These are phyloP conservation scores for Felis chaus DNA, from an alignment of 2,113 vertebrate genomes.

Conservation along the genomic window DNA sequence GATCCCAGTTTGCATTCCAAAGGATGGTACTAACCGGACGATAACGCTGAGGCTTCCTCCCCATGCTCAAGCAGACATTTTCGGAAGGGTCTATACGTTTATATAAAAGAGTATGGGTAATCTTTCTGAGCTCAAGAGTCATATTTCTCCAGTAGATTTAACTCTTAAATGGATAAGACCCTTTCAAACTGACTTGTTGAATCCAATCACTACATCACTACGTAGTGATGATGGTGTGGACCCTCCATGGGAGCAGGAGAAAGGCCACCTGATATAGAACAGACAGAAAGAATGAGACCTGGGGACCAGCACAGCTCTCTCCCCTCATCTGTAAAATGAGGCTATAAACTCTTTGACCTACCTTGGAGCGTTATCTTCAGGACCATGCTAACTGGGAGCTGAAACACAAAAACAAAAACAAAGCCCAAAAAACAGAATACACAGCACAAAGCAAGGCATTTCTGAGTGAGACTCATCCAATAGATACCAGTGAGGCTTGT, in stretches of 20 bases:
- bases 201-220: not conserved
- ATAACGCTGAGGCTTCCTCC: not conserved
- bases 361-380: not conserved
- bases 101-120: not conserved
- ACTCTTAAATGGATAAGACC: not conserved
- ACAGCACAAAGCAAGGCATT: not conserved
- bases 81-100: not conserved
- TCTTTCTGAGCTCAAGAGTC: not conserved
- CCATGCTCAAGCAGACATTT: not conserved
- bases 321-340: not conserved
- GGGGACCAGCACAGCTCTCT: too few relatives aligned
- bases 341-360: not conserved
- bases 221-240: not conserved
- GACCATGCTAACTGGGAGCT: not conserved
- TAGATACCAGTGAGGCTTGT: fast-evolving
- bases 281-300: not conserved
- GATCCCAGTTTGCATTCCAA: not conserved
- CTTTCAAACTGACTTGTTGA: not conserved
- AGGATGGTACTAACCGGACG: not conserved
- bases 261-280: not conserved
- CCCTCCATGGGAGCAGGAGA: not conserved
- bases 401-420: not conserved
- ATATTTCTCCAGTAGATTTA: not conserved
- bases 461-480: not conserved
- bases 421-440: not conserved